Conservation (phyloP, 2,113 vertebrate species). For the Forbesichthys agassizii region DNA sequence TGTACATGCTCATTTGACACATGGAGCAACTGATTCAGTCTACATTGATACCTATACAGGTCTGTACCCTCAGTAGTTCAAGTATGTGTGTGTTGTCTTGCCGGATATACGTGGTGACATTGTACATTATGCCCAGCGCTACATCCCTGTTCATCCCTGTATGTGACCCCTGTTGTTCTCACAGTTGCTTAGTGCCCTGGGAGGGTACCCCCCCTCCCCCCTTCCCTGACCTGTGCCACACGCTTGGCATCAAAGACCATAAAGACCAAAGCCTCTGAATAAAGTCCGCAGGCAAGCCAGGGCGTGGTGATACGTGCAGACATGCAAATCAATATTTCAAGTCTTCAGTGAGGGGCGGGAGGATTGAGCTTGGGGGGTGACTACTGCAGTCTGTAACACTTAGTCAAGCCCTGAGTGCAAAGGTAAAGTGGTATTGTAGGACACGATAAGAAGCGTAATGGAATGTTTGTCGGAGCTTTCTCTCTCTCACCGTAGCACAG, state of each 20-base stretch:
- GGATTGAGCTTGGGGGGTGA: constrained; percentile 1
- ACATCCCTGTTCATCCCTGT: constrained; percentile 32
- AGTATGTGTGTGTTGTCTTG: constrained; percentile 2
- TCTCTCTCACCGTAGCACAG: not conserved
- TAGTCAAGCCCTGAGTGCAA: constrained; percentile 17
- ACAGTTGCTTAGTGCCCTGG: constrained; percentile 34
- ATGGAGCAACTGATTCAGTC: constrained; percentile 35
- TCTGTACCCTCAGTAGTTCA: constrained; percentile 24
- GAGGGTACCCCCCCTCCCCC: constrained; percentile 13
- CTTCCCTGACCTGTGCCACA: constrained; percentile 43
- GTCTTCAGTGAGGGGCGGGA: constrained; percentile 56
- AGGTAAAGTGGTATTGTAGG: not conserved
- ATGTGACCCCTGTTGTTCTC: constrained; percentile 23
- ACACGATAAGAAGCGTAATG: not conserved
- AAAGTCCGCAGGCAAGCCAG: constrained; percentile 70
- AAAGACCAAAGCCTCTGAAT: constrained; percentile 66
- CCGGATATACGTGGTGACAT: not conserved
- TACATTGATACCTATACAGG: constrained; percentile 62
- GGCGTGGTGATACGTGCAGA: constrained; percentile 70
- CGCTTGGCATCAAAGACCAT: constrained; percentile 62
- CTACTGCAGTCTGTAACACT: constrained; percentile 26
- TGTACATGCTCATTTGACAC: constrained; percentile 33
- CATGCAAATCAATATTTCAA: constrained; percentile 80
- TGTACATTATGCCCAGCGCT: constrained; percentile 1
- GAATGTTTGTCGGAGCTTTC: constrained; percentile 8